phyloP scores from a whole-genome alignment of 2,888 invertebrate species.

The Drosophila mayaguana region DNA sequence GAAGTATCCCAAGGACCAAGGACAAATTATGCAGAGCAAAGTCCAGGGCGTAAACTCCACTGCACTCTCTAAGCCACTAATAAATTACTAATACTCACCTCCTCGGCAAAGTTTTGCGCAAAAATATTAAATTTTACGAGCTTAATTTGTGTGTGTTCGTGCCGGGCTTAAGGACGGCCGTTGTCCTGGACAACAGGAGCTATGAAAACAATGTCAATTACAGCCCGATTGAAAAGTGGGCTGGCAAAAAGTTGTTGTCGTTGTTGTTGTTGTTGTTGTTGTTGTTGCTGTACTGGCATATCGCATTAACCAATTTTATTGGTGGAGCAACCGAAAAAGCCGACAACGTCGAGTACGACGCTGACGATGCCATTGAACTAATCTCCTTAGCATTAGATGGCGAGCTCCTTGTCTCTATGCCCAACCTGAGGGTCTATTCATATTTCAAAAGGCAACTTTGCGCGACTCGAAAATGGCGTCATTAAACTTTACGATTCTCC shows the following conservation, averaged over 20 bases:
- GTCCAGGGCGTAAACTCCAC: conserved; percentile 18
- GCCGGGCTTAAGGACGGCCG: conserved; percentile 56
- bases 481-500: conserved; percentile 80
- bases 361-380: conserved; percentile 64
- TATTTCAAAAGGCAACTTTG: conserved; percentile 80
- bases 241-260: conserved; percentile 63
- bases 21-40: conserved; percentile 57
- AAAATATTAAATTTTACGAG: conserved; percentile 81
- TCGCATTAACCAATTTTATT: conserved; percentile 78
- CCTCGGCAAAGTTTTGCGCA: conserved; percentile 39
- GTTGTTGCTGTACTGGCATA: conserved; percentile 22
- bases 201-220: conserved; percentile 72
- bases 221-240: conserved; percentile 78
- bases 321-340: conserved; percentile 46
- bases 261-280: conserved; percentile 48
- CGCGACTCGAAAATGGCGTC: conserved; percentile 76
- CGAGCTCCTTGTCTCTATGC: conserved; percentile 12
- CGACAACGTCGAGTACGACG: conserved; percentile 2
- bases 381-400: conserved; percentile 74
- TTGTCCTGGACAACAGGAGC: conserved; percentile 57
- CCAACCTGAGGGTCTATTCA: conserved; percentile 64
- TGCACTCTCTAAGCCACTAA: conserved; percentile 47
- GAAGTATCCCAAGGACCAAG: conserved; percentile 17
- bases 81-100: conserved; percentile 71
- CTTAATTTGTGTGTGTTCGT: conserved; percentile 76